A percentile compares a stretch with the other conserved stretches of the same genome.
Conservation (phyloP, 2,888 invertebrate species). For the Caenorhabditis sulstoni region DNA sequence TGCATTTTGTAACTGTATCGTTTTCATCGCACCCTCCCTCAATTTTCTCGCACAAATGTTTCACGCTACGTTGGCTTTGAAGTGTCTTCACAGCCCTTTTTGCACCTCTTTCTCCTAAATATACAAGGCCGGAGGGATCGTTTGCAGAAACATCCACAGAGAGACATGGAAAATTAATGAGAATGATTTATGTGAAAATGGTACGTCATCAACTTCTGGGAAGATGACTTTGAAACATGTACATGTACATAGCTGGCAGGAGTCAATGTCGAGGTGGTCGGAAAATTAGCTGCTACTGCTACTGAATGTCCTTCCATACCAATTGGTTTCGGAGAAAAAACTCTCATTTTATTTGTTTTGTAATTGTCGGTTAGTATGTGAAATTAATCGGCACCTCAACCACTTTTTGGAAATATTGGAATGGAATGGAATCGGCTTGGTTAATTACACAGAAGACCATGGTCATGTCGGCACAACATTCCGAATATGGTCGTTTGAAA, state of each 20-base stretch:
- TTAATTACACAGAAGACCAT: slow-evolving; percentile 36
- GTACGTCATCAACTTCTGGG: slow-evolving; percentile 14
- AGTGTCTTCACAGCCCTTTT: slow-evolving; percentile 43
- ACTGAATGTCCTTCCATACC: slow-evolving; percentile 54
- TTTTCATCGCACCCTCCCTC: slow-evolving; percentile 19
- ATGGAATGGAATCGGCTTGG: slow-evolving; percentile 23
- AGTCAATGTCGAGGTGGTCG: slow-evolving; percentile 1
- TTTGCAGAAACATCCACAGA: slow-evolving; percentile 1
- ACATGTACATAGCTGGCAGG: slow-evolving; percentile 23
- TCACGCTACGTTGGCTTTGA: slow-evolving; percentile 51
- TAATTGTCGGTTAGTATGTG: slow-evolving; percentile 59
- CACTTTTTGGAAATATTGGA: slow-evolving; percentile 34
- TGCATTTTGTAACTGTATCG: slow-evolving; percentile 42
- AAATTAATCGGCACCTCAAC: slow-evolving; percentile 44
- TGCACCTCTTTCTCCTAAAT: slow-evolving; percentile 24
- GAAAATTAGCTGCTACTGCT: slow-evolving; percentile 41
- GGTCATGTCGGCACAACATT: slow-evolving; percentile 4
- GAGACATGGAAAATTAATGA: slow-evolving; percentile 21
- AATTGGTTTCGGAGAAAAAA: slow-evolving; percentile 44
- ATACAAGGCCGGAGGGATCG: slow-evolving; percentile 43
- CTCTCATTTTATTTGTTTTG: slow-evolving; percentile 52
- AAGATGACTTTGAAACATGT: slow-evolving; percentile 54
- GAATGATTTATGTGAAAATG: slow-evolving; percentile 51
- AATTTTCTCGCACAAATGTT: slow-evolving; percentile 23
- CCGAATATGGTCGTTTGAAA: slow-evolving; percentile 51